Percentiles rank a stretch among this genome's conserved stretches.
Conservation (phyloP, 2,888 invertebrate genomes). For the Apocheima hispidaria region DNA sequence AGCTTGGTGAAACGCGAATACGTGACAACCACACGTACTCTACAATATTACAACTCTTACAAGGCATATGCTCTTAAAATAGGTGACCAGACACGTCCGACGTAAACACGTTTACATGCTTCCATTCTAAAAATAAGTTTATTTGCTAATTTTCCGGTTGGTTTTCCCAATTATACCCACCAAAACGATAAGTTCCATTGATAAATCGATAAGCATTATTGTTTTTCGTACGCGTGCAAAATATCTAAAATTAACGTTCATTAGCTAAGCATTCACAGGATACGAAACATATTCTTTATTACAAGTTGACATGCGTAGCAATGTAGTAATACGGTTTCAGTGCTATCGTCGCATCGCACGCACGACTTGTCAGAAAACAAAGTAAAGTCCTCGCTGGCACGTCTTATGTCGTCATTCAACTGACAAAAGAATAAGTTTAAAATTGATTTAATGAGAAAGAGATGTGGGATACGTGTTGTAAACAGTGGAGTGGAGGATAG, state of each 20-base stretch:
- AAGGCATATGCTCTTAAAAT: conserved; percentile 57
- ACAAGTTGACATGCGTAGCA: conserved; percentile 11
- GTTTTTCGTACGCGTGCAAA: background rate
- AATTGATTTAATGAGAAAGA: conserved; percentile 25
- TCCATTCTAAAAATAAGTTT: conserved; percentile 10
- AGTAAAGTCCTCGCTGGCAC: conserved; percentile 21
- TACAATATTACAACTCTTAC: conserved; percentile 55
- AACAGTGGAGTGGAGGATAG: conserved; percentile 40
- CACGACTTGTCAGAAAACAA: conserved; percentile 22
- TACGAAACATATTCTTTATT: conserved; percentile 6
- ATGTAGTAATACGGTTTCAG: conserved; percentile 11
- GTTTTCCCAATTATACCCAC: conserved; percentile 6
- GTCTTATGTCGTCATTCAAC: conserved; percentile 25
- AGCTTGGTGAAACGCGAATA: conserved; percentile 57
- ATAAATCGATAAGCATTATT: conserved; percentile 19
- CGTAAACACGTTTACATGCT: conserved; percentile 20
- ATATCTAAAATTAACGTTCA: background rate
- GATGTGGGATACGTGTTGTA: conserved; percentile 31
- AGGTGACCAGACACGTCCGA: conserved; percentile 60
- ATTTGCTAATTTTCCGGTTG: conserved; percentile 1
- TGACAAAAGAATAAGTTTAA: conserved; percentile 32
- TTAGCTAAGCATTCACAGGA: conserved; percentile 1
- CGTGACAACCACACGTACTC: conserved; percentile 78
- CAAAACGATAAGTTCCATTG: conserved; percentile 25
- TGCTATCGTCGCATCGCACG: conserved; percentile 11